Base-by-base conservation (phyloP, 2,113 vertebrate species). In the Clupea harengus region DNA sequence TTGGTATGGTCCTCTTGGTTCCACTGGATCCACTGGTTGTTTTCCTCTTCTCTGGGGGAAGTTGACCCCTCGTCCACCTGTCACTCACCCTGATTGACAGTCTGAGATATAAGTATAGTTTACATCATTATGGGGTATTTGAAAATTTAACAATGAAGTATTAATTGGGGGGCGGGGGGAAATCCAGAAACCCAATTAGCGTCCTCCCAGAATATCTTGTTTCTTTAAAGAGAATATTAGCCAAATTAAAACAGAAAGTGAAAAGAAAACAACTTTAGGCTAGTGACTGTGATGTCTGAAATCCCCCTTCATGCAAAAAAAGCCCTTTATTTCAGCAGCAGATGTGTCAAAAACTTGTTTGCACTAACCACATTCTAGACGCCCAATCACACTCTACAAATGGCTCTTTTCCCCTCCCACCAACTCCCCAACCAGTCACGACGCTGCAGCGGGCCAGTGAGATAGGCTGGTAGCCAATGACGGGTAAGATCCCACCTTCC, bases 381-480 rank as follows among this genome's bases (percentile, higher is more conserved):
- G 15, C 64, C 25, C 64, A 72, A 13, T 72, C 64, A 32, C 11
- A 25, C 64, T 72, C 64, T 32, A 39, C 25, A 28, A 78, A 32
- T 78, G 72, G 72, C 72, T 78, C 60, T 22, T 39, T 32, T 78
- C 28, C 28, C 72, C 32, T 39, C 72, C 72, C 72, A 78, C 72
- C 72, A 78, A n/a, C 85, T 57, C 32, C 84, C 85, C 86, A 89
- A 89, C 89, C 86, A 89, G 81, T 87, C 75, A 89, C 92, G 90
- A 83, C 81, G 88, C 89, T 89, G 89, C 88, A 83, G 85, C 64
- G 93, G 93, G 93, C 93, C 93, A 92, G 94, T 95, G 92, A 95
- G 90, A 96, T 97, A 95, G 96, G 96, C 95, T 97, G 96, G 96
- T 97, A 96, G 96, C 96, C 96, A 89, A 94, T 96, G 97, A 97